Base-by-base conservation (phyloP, 2,113 vertebrate species). In the Saccopteryx bilineata region DNA sequence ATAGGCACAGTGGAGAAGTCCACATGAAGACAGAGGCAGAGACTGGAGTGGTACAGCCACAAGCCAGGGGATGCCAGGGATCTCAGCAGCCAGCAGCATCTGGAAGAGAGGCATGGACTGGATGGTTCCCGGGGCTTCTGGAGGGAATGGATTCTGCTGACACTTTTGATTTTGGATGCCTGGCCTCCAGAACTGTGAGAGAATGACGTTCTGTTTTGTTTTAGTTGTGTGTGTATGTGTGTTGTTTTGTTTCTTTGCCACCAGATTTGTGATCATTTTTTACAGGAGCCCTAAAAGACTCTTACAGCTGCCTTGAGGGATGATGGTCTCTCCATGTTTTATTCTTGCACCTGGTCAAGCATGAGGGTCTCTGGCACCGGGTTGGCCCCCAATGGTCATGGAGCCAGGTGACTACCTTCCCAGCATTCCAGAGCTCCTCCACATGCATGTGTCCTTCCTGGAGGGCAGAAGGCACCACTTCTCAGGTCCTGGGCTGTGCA, bases 1-100 rank as follows among this genome's bases (percentile, higher is more conserved):
- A 1, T 2, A 1, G 69, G 19, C 26, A 3, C 0, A 0, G 9
- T 15, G 48, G 19, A 31, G 21, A 14, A 1, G 5, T 79, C 28
- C 14, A 0, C 0, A 9, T 0, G 11, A 21, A 21, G 33, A 23
- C 19, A 2, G 4, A 33, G 50, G 13, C 3, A 46, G 58, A 46
- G 82, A 2, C 23, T 7, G 56, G 9, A 3, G 10, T 1, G 24
- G 4, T 2, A 1, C 1, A 9, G 17, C 46, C 17, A 11, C 1
- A 2, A 21, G 6, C 12, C 33, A 13, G 9, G 11, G 78, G 33
- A 5, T 28, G 21, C 9, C n/a, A 9, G 17, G 69, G 5, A 2
- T 2, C 0, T 1, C 31, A 0, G n/a, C 18, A 48, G 74, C 66
- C 11, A 1, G 23, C 46, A 31, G 86, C 5, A 11, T 46, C 23